A percentile compares a stretch with the other conserved stretches of the same genome.
phyloP scores from a whole-genome alignment of 2,797 vertebrate species.

The Acanthis flammea region DNA sequence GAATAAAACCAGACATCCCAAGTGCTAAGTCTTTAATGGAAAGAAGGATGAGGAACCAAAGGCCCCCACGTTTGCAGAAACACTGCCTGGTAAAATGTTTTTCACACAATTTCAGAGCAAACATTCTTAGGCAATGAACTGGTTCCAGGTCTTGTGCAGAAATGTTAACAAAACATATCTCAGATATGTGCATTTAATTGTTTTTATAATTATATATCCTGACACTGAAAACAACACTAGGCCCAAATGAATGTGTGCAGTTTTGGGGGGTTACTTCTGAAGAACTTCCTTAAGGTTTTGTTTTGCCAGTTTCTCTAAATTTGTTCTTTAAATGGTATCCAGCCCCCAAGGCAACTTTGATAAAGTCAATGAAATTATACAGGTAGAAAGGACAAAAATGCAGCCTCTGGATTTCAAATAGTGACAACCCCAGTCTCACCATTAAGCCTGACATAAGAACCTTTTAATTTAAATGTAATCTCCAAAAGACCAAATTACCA shows the following conservation, averaged over 20 bases:
- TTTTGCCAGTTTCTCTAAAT: background rate
- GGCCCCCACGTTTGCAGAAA: background rate
- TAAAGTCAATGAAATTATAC: background rate
- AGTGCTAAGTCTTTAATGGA: background rate
- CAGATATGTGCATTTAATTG: background rate
- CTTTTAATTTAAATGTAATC: conserved; percentile 65
- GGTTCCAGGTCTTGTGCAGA: background rate
- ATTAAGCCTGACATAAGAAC: conserved; percentile 32
- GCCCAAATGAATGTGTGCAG: background rate
- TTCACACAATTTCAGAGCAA: background rate
- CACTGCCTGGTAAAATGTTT: background rate
- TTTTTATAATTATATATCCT: background rate
- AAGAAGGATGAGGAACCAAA: background rate
- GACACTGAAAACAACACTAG: background rate
- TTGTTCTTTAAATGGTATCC: background rate
- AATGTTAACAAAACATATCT: background rate
- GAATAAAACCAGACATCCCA: background rate
- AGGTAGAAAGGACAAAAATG: conserved; percentile 46
- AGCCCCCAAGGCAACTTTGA: background rate
- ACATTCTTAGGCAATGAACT: background rate
- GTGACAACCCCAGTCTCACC: background rate
- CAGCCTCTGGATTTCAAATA: background rate
- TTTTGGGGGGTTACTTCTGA: background rate
- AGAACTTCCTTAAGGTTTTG: background rate
- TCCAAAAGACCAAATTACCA: conserved; percentile 62